phyloP scores from a whole-genome alignment of 2,888 invertebrate genomes.

The Acleris emargana region DNA sequence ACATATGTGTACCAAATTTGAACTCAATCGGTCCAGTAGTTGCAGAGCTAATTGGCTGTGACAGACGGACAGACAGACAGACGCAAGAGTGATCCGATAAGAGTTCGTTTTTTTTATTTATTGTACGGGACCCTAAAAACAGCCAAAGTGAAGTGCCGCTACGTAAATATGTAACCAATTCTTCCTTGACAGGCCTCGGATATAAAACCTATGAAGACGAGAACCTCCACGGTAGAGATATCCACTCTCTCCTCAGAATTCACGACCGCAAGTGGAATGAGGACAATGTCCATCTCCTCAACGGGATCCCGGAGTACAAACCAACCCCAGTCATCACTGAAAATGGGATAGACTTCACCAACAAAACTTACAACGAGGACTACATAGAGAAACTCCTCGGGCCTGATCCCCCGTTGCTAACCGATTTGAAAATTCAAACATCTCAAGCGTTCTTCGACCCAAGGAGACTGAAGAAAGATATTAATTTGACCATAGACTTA shows the following conservation, averaged over 20 bases:
- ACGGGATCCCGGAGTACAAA: conserved; percentile 52
- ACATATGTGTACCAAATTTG: no score
- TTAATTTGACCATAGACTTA: conserved; percentile 54
- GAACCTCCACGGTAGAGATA: conserved; percentile 58
- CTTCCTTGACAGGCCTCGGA: conserved; percentile 61
- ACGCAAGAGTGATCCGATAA: no score
- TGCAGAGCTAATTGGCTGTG: no score
- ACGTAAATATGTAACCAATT: background rate
- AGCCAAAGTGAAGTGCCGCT: no score
- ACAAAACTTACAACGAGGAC: conserved; percentile 52
- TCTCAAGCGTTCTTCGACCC: conserved; percentile 55
- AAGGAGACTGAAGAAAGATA: conserved; percentile 50
- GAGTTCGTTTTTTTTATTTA: no score
- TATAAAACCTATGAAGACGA: conserved; percentile 58
- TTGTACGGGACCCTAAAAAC: no score
- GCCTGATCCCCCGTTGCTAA: conserved; percentile 62
- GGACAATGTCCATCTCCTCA: conserved; percentile 51
- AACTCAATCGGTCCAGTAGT: no score
- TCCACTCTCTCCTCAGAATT: conserved; percentile 61
- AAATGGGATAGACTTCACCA: conserved; percentile 68
- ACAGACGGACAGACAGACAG: no score
- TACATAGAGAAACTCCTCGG: conserved; percentile 63
- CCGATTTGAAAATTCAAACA: conserved; percentile 54
- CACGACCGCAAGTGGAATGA: conserved; percentile 49
- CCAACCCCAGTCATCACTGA: conserved; percentile 54